Percentiles rank a stretch among this genome's conserved stretches.
Conservation (phyloP, 2,113 vertebrate species). For the Trematocara macrostoma region DNA sequence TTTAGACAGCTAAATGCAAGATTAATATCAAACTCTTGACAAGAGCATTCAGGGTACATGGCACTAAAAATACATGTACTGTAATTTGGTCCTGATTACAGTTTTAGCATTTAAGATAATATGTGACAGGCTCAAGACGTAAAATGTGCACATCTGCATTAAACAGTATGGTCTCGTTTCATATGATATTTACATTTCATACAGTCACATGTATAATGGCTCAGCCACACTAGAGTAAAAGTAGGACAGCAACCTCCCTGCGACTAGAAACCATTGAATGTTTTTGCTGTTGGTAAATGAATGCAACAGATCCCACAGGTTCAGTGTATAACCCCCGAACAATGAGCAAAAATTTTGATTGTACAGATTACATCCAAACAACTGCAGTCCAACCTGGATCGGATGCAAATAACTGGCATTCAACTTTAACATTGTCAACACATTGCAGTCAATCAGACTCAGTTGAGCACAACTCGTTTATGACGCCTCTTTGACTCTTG, state of each 20-base stretch:
- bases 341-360: background rate
- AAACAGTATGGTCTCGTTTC: background rate
- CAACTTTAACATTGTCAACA: background rate
- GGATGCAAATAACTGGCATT: background rate
- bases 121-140: background rate
- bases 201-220: background rate
- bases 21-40: conserved; percentile 35
- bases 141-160: background rate
- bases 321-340: background rate
- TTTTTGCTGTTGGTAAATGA: background rate
- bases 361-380: background rate
- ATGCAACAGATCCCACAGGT: background rate
- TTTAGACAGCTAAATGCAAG: conserved; percentile 35
- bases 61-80: conserved; percentile 2
- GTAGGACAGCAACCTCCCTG: background rate
- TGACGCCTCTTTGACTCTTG: background rate
- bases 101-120: background rate
- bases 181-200: background rate
- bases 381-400: background rate
- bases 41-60: conserved; percentile 24
- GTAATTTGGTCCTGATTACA: conserved; percentile 3
- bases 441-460: background rate
- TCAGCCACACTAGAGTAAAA: background rate
- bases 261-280: background rate
- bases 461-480: background rate